Conservation (phyloP, 2,888 invertebrate genomes). For the Phyto melanocephala region DNA sequence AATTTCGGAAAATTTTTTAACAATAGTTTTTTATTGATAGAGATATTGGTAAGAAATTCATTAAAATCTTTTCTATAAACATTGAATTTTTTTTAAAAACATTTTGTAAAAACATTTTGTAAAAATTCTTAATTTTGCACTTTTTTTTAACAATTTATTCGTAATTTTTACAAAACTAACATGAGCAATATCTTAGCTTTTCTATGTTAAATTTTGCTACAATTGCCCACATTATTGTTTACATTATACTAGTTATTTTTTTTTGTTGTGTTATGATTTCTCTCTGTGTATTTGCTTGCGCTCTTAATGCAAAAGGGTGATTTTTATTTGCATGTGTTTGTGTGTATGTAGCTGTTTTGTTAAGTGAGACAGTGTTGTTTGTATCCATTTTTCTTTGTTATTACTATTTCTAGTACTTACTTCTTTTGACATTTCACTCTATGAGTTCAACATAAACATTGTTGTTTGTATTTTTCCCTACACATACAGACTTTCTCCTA, state of each 20-base stretch:
- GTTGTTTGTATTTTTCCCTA: background rate
- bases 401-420: background rate
- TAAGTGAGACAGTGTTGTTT: background rate
- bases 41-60: too few species aligned
- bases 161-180: too few species aligned
- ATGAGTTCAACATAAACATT: constrained; percentile 1
- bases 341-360: background rate
- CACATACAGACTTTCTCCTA: background rate
- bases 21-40: too few species aligned
- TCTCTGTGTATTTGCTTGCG: background rate
- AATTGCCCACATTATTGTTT: too few species aligned
- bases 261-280: background rate
- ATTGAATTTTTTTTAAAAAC: too few species aligned
- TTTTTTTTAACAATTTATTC: too few species aligned
- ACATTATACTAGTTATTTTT: background rate
- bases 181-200: too few species aligned
- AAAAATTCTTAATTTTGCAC: too few species aligned
- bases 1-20: too few species aligned
- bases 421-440: constrained; percentile 5
- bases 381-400: background rate
- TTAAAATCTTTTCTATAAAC: too few species aligned
- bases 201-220: too few species aligned
- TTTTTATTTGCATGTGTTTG: background rate
- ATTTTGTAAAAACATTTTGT: too few species aligned
- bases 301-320: background rate